Conservation (phyloP, 2,797 vertebrate species). For the Labeo calbasu region DNA sequence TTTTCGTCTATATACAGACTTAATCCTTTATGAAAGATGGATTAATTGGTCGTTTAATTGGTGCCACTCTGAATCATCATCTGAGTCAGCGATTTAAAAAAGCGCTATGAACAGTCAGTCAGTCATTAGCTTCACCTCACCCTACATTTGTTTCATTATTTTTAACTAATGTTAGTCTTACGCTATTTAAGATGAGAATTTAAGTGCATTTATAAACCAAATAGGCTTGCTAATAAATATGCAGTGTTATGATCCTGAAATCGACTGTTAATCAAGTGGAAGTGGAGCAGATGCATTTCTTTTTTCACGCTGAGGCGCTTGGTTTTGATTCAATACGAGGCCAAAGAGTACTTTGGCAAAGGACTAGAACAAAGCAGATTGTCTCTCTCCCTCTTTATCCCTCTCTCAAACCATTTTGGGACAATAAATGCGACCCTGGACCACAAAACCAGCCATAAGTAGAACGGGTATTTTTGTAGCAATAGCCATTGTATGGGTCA, state of each 20-base stretch:
- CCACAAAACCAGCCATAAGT: no score
- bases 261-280: not conserved
- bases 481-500: no score
- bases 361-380: constrained; percentile 18
- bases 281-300: constrained; percentile 23
- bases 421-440: not conserved
- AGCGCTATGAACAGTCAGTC: not conserved
- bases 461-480: no score
- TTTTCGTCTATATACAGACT: not conserved
- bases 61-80: not conserved
- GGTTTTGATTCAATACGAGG: not conserved
- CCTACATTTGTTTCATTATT: not conserved
- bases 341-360: constrained; percentile 17
- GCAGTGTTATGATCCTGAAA: not conserved
- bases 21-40: not conserved
- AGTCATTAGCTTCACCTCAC: not conserved
- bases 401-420: not conserved
- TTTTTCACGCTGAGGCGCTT: constrained; percentile 11
- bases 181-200: not conserved
- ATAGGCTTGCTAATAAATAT: not conserved
- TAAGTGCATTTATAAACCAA: not conserved
- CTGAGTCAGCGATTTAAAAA: constrained; percentile 7
- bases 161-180: not conserved
- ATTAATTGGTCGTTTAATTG: constrained; percentile 11
- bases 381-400: not conserved